These are phyloP conservation scores for Argyrosomus japonicus DNA, from an alignment of 2,113 vertebrate genomes.

Conservation along the genomic window DNA sequence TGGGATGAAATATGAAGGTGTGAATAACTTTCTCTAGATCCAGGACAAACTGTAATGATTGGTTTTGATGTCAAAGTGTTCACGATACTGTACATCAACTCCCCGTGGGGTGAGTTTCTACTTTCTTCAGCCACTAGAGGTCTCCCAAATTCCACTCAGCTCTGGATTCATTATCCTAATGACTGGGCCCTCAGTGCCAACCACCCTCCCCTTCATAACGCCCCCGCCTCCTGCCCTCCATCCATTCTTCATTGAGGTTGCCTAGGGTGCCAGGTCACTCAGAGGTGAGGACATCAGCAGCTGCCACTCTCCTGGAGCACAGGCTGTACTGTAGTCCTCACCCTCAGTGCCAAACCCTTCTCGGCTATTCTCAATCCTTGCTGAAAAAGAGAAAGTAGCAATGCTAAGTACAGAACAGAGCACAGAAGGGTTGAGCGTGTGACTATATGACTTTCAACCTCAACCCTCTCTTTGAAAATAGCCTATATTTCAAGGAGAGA, in stretches of 20 bases:
- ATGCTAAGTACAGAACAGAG: constrained; percentile 16
- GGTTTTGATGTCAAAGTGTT: background rate
- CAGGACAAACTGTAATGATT: background rate
- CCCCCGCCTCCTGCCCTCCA: constrained; percentile 68
- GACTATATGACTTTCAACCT: constrained; percentile 38
- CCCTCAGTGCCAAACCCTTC: constrained; percentile 30
- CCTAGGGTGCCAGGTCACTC: constrained; percentile 75
- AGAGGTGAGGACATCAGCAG: constrained; percentile 73
- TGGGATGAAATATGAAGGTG: background rate
- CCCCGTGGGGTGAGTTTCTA: background rate
- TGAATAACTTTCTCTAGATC: background rate
- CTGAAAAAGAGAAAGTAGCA: constrained; percentile 19
- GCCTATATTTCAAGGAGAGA: background rate
- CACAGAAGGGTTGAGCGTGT: constrained; percentile 27
- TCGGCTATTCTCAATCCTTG: constrained; percentile 20
- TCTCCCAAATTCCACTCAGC: constrained; percentile 64
- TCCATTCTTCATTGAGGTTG: constrained; percentile 73
- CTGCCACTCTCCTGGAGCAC: constrained; percentile 68
- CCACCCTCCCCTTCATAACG: constrained; percentile 28
- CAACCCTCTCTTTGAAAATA: constrained; percentile 5
- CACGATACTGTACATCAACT: background rate
- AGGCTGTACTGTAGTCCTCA: constrained; percentile 51
- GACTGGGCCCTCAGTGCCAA: constrained; percentile 59
- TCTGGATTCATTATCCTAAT: constrained; percentile 69
- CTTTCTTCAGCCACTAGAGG: constrained; percentile 72